phyloP scores from a whole-genome alignment of 2,113 vertebrate genomes.

The Passer domesticus region DNA sequence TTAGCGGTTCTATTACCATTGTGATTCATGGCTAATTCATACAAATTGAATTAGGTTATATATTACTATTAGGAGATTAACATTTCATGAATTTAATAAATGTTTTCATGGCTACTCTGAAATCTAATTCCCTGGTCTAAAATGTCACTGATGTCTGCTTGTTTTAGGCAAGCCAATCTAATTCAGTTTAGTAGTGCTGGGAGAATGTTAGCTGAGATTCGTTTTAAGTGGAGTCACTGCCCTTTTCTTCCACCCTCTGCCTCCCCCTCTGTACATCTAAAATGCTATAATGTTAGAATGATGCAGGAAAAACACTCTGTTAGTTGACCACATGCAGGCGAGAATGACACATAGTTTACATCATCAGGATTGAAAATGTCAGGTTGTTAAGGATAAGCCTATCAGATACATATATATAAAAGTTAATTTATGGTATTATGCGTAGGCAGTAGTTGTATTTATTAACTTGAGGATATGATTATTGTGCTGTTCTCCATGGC shows the following conservation, averaged over 20 bases:
- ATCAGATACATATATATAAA: not conserved
- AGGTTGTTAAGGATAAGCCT: not conserved
- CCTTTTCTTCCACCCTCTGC: not conserved
- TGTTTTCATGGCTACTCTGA: constrained; percentile 13
- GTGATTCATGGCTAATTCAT: constrained; percentile 49
- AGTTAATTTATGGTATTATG: not conserved
- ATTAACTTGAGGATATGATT: not conserved
- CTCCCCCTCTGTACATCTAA: not conserved
- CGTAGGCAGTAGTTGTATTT: not conserved
- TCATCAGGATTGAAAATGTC: not conserved
- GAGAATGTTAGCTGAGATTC: not conserved
- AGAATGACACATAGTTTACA: not conserved
- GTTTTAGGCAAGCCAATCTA: constrained; percentile 49
- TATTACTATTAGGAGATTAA: constrained; percentile 58
- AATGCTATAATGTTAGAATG: not conserved
- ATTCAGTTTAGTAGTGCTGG: constrained; percentile 10
- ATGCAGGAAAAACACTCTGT: not conserved
- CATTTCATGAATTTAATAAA: constrained; percentile 62
- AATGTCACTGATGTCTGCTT: constrained; percentile 32
- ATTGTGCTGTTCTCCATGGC: not conserved
- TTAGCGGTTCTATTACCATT: constrained; percentile 20
- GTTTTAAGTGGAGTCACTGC: constrained; percentile 4
- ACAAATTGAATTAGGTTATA: constrained; percentile 47
- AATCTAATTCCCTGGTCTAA: constrained; percentile 52
- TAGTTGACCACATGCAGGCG: not conserved